Evolutionary conservation across 2,797 vertebrate genomes (phyloP), one percentile per base, ranked within the genome.

Genomic region (Luscinia megarhynchos): DNA sequence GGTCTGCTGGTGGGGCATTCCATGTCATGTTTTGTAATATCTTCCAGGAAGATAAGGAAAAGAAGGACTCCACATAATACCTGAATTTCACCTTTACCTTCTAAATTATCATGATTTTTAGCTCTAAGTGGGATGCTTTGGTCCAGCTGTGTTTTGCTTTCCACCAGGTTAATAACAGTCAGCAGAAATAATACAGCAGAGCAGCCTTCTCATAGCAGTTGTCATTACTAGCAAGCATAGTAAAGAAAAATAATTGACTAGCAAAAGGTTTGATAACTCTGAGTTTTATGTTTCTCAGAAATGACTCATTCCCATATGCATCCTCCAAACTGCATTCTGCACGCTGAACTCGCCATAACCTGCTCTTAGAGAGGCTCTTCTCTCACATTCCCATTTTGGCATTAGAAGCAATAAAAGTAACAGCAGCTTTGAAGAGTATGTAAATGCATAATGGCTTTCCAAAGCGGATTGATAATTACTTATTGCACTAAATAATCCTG

Each of bases 401-500:
- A 91, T 95, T 93, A 92, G 93, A 95, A 96, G 95, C 77, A 76
- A 79, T 94, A 87, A 91, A 82, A 96, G 92, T 89, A 96, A 84
- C 84, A 91, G 91, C 62, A 93, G 92, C 76, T 43, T 81, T 79
- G 92, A 92, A 96, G 70, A 26, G 83, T 45, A 78, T 80, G 72
- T 90, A 89, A 87, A 74, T 83, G 95, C 68, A 69, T 85, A 91
- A 82, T 84, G 66, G 61, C 73, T 95, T 95, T 89, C 51, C 43
- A 82, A 94, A 93, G 79, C 4, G 34, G 93, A 96, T 94, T 96
- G 96, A 97, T 96, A 96, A 96, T 97, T 97, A 94, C 95, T 93
- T 96, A 93, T 86, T 96, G 95, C 91, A 96, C 91, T 97, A 97
- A 97, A 96, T 97, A 97, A 95, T 94, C 67, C 73, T 94, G 9